Evolutionary conservation across 2,888 invertebrate genomes (phyloP).

Genomic region (Clusia tigrina): DNA sequence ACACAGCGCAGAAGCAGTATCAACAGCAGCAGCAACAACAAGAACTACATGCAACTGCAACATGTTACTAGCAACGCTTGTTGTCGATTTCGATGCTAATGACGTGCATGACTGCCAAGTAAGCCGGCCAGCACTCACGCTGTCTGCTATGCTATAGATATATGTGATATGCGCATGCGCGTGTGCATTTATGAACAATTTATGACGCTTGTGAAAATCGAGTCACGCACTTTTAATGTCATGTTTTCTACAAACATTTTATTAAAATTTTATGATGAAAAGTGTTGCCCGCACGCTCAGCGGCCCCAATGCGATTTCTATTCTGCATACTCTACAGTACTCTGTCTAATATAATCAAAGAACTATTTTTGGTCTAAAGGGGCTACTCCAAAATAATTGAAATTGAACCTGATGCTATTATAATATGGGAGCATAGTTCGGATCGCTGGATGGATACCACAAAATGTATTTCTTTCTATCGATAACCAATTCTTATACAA

Average conservation of each 20-base stretch:
- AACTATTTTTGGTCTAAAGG: no score
- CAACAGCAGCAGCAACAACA: background rate
- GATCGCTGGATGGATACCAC: no score
- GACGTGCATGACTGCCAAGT: background rate
- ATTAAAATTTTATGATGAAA: slow-evolving; percentile 14
- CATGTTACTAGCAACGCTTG: background rate
- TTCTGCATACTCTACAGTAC: no score
- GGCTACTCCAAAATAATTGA: no score
- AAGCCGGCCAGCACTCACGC: background rate
- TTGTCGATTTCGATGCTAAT: background rate
- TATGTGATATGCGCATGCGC: slow-evolving; percentile 17
- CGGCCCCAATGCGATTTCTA: no score
- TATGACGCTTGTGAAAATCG: slow-evolving; percentile 25
- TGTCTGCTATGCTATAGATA: slow-evolving; percentile 3
- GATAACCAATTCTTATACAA: no score
- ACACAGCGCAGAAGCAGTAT: slow-evolving; percentile 23
- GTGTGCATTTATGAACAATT: background rate
- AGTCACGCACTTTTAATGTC: slow-evolving; percentile 42
- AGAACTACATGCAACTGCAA: background rate
- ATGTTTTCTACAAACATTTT: slow-evolving; percentile 23
- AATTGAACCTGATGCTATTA: no score
- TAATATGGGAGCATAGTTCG: no score
- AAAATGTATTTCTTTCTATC: no score
- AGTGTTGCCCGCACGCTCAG: no score
- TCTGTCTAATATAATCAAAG: no score